Conservation (phyloP, 2,888 invertebrate genomes). For the Abrostola triplasia region DNA sequence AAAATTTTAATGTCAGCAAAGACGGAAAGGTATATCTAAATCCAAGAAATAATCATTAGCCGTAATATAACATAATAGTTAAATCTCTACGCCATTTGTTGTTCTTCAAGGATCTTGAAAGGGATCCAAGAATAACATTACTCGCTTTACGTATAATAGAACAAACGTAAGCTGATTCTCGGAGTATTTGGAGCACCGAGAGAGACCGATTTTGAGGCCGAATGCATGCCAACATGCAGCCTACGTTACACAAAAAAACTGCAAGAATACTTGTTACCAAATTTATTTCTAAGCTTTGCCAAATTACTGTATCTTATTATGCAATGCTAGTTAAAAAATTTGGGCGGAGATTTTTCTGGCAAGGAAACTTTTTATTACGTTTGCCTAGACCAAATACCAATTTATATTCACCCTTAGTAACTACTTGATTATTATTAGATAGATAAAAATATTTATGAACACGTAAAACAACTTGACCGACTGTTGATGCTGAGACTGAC, state of each 20-base stretch:
- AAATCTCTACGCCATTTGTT: background rate
- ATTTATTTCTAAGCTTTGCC: background rate
- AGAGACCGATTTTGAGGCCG: background rate
- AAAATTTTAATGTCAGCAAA: background rate
- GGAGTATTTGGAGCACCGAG: conserved; percentile 6
- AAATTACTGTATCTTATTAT: background rate
- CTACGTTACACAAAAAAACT: conserved; percentile 1
- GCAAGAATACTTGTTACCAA: background rate
- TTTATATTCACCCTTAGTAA: no score
- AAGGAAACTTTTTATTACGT: background rate
- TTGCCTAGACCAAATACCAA: no score
- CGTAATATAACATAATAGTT: background rate
- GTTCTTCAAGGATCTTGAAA: conserved; percentile 9
- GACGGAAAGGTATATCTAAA: background rate
- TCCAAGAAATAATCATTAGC: no score
- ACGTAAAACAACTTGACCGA: no score
- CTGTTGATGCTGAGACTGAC: no score
- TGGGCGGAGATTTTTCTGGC: conserved; percentile 5
- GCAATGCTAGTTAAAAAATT: background rate
- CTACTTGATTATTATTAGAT: no score
- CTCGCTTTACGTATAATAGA: background rate
- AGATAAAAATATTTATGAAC: no score
- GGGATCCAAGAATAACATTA: conserved; percentile 12
- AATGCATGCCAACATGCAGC: conserved; percentile 32
- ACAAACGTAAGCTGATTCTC: conserved; percentile 5